Percentiles rank a stretch among this genome's conserved stretches.
Conservation (phyloP, 2,797 vertebrate species). For the Argentina silus region DNA sequence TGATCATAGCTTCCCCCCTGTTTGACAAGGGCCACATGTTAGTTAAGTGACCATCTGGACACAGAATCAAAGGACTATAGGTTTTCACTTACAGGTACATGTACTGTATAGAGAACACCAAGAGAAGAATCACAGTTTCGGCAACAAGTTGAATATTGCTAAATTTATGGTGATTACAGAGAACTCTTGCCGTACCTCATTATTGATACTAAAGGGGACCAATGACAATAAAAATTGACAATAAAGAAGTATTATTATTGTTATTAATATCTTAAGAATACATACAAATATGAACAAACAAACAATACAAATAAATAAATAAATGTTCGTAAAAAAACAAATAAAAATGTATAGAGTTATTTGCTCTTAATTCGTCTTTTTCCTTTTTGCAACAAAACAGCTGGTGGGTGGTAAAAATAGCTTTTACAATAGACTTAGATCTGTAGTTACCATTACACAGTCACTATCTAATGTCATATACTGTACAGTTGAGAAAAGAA, state of each 20-base stretch:
- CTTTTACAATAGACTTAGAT: background rate
- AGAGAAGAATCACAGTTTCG: conserved; percentile 76
- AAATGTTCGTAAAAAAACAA: conserved; percentile 11
- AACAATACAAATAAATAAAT: background rate
- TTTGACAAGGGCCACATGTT: conserved; percentile 47
- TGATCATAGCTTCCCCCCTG: conserved; percentile 8
- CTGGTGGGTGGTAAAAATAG: conserved; percentile 8
- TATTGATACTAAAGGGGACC: conserved; percentile 57
- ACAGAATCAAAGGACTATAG: conserved; percentile 41
- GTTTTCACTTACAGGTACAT: conserved; percentile 59
- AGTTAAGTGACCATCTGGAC: conserved; percentile 26
- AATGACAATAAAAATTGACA: conserved; percentile 35
- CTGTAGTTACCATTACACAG: conserved; percentile 20
- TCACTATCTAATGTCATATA: conserved; percentile 9
- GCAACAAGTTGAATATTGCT: conserved; percentile 81
- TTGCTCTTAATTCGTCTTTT: conserved; percentile 5
- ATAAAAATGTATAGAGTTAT: background rate
- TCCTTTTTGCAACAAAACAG: conserved; percentile 32
- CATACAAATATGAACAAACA: conserved; percentile 11
- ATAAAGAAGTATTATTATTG: conserved; percentile 36
- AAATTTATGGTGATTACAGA: conserved; percentile 58
- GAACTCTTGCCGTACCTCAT: conserved; percentile 52
- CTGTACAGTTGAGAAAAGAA: conserved; percentile 14
- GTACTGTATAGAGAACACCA: conserved; percentile 61
- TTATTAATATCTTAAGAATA: background rate